Conservation (phyloP, 2,113 vertebrate species). For the Marcusenius ussheri region DNA sequence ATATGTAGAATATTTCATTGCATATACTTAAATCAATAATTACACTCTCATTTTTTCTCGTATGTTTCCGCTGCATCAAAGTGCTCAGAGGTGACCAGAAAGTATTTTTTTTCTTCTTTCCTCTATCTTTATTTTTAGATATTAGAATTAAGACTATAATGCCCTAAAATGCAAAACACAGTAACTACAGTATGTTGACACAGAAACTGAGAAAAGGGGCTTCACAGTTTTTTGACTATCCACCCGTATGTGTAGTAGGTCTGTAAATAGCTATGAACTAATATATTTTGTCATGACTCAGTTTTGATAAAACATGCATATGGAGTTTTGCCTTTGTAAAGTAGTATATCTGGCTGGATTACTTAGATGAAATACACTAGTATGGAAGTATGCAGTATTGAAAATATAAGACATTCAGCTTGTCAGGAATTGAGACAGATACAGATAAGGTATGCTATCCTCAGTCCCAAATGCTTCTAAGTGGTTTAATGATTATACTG, state of each 20-base stretch:
- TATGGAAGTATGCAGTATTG: background rate
- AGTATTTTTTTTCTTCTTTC: background rate
- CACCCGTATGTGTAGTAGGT: background rate
- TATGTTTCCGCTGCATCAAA: background rate
- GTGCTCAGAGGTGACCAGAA: background rate
- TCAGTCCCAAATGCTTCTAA: background rate
- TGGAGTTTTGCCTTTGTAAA: background rate
- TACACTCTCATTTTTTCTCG: background rate
- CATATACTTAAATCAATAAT: background rate
- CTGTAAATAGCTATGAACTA: background rate
- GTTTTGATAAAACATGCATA: background rate
- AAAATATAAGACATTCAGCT: background rate
- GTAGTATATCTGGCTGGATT: background rate
- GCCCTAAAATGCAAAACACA: background rate
- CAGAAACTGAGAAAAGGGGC: background rate
- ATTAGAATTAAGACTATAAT: background rate
- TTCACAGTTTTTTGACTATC: background rate
- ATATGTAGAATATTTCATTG: too few relatives aligned
- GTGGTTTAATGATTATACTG: background rate
- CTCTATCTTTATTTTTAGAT: background rate
- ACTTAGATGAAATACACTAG: background rate
- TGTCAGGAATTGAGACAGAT: background rate
- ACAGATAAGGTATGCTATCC: background rate
- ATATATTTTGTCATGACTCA: background rate
- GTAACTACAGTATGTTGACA: background rate